A percentile compares a stretch with the other conserved stretches of the same genome.
These are phyloP conservation scores for Apteryx owenii DNA, from an alignment of 2,113 vertebrate genomes.

Conservation along the genomic window DNA sequence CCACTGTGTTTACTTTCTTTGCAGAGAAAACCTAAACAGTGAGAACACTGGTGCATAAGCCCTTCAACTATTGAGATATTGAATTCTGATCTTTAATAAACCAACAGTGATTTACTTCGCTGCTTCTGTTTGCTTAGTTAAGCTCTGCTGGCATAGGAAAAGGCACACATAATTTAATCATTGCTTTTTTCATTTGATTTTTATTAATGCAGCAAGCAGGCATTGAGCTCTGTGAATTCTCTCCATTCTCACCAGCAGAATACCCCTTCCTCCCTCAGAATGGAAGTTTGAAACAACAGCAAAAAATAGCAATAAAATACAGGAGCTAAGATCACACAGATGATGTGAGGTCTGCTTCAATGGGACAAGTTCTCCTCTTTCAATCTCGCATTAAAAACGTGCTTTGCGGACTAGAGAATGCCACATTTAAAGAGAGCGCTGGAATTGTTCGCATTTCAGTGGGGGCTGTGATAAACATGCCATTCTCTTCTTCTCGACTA, in stretches of 20 bases:
- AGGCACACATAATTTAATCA: conserved; percentile 81
- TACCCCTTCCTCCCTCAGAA: background rate
- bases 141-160: conserved; percentile 74
- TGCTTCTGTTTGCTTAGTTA: conserved; percentile 83
- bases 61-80: conserved; percentile 79
- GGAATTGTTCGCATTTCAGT: background rate
- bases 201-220: conserved; percentile 74
- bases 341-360: background rate
- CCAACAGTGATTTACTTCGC: conserved; percentile 81
- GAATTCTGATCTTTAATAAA: conserved; percentile 86
- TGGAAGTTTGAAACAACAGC: conserved; percentile 21
- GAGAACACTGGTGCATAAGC: conserved; percentile 68
- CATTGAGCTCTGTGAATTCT: conserved; percentile 31
- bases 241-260: conserved; percentile 43
- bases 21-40: conserved; percentile 67
- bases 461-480: background rate
- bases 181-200: conserved; percentile 80
- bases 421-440: background rate
- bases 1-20: conserved; percentile 69
- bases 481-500: background rate
- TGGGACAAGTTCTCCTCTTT: background rate
- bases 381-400: background rate
- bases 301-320: background rate
- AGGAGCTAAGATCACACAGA: background rate
- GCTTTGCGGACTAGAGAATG: background rate